These are phyloP conservation scores for Tiliacea citrago DNA, from an alignment of 2,888 invertebrate species.

Conservation along the genomic window DNA sequence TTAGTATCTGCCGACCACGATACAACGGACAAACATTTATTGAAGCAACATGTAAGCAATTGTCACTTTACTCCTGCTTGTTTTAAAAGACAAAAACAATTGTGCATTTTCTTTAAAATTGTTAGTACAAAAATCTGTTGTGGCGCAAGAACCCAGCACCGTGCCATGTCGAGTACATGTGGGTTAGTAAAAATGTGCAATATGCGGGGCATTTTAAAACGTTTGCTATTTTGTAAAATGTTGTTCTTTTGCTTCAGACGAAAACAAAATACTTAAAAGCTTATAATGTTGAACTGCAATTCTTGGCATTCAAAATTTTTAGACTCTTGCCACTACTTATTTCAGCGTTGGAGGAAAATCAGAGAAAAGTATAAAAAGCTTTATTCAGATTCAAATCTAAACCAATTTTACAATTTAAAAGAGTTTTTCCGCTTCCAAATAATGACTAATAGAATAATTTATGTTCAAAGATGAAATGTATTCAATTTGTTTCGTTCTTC, in stretches of 20 bases:
- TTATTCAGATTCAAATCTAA: slow-evolving; percentile 1
- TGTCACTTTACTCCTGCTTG: slow-evolving; percentile 19
- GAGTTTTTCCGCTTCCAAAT: slow-evolving; percentile 31
- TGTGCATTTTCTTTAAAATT: slow-evolving; percentile 41
- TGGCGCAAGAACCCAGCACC: slow-evolving; percentile 14
- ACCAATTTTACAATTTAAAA: slow-evolving; percentile 14
- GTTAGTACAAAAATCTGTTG: slow-evolving; percentile 32
- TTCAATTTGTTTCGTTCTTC: slow-evolving; percentile 61
- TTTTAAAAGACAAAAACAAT: slow-evolving; percentile 40
- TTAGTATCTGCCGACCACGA: slow-evolving; percentile 8
- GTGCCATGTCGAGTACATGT: slow-evolving; percentile 17
- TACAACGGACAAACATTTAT: slow-evolving; percentile 15
- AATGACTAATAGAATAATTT: slow-evolving; percentile 51
- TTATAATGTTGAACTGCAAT: background rate
- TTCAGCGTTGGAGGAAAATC: background rate
- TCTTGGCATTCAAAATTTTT: background rate
- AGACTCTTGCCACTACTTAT: background rate
- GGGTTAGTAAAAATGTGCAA: slow-evolving; percentile 37
- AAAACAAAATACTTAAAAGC: slow-evolving; percentile 2
- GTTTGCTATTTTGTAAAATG: slow-evolving; percentile 32
- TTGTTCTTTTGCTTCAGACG: slow-evolving; percentile 6
- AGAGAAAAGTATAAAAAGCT: background rate
- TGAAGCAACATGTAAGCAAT: slow-evolving; percentile 19
- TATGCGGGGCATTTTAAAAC: slow-evolving; percentile 22
- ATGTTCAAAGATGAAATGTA: slow-evolving; percentile 56